Evolutionary conservation across 1,140 invertebrate species (phyloP), one percentile per base, ranked within the genome.

Genomic region (Nephotettix cincticeps): DNA sequence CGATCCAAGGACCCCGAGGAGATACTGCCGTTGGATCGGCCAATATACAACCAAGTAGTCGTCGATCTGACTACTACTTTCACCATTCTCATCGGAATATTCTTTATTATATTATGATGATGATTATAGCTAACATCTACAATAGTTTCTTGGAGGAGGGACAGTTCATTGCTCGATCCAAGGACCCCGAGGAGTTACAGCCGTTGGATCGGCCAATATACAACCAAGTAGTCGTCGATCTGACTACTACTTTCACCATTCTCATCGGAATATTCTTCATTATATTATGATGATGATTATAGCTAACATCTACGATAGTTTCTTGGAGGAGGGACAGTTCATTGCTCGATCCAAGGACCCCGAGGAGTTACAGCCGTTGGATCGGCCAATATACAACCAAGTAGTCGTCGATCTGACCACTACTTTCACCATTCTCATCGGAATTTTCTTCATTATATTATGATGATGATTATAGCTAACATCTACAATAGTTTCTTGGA

Each of bases 261-360:
- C 88, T 99, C 0, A 93, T 99, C 74, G 98, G 97, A 73, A 99
- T 99, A 76, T n/a, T n/a, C n/a, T n/a, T n/a, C n/a, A n/a, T n/a
- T n/a, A n/a, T n/a, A n/a, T n/a, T n/a, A n/a, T n/a, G n/a, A n/a
- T n/a, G n/a, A n/a, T n/a, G n/a, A n/a, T n/a, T n/a, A n/a, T n/a
- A n/a, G n/a, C n/a, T n/a, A 61, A 28, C 56, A 9, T 61, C 2
- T 27, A 54, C 27, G 81, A 83, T 56, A 84, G 83, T 73, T 92
- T 90, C 76, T 81, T 88, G 77, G 83, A 87, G 72, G 79, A 87
- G 68, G 92, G 91, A 17, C 91, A 96, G 79, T 89, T 89, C 73
- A 89, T 97, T 70, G 83, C 93, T 0, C 88, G 89, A 75, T 89
- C 90, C 19, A 87, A 87, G 51, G 85, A 89, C 74, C 87, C 88